A percentile compares a stretch with the other conserved stretches of the same genome.
Evolutionary conservation across 2,113 vertebrate genomes (phyloP).

Genomic region (Nothocercus nigrocapillus): DNA sequence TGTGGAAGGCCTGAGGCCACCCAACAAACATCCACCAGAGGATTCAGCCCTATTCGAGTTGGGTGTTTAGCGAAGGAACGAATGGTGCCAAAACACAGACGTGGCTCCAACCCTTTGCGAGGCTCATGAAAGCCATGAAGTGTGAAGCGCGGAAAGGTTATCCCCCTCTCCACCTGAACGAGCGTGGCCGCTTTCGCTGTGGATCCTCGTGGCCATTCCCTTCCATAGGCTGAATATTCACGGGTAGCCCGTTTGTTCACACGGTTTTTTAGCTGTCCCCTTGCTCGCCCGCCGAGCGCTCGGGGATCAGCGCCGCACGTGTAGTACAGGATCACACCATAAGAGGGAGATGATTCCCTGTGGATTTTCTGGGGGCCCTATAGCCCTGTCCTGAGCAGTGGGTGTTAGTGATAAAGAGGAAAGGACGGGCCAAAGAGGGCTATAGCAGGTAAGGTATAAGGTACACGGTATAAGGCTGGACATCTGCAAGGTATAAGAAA

Average conservation of each 20-base stretch:
- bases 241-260: background rate
- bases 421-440: background rate
- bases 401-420: background rate
- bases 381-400: background rate
- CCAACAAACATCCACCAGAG: background rate
- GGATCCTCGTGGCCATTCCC: background rate
- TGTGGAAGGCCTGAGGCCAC: background rate
- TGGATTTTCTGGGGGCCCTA: conserved; percentile 20
- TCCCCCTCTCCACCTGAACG: background rate
- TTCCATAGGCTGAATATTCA: background rate
- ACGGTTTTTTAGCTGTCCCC: background rate
- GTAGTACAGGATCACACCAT: conserved; percentile 45
- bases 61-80: background rate
- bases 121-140: background rate
- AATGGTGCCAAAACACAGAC: background rate
- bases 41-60: background rate
- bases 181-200: background rate
- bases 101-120: background rate
- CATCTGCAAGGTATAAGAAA: background rate
- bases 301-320: background rate
- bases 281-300: background rate
- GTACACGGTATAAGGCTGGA: too few species aligned
- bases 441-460: background rate
- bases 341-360: conserved; percentile 65
- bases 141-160: background rate